Base-by-base conservation (phyloP, 2,797 vertebrate species). In the Acipenser transmontanus region DNA sequence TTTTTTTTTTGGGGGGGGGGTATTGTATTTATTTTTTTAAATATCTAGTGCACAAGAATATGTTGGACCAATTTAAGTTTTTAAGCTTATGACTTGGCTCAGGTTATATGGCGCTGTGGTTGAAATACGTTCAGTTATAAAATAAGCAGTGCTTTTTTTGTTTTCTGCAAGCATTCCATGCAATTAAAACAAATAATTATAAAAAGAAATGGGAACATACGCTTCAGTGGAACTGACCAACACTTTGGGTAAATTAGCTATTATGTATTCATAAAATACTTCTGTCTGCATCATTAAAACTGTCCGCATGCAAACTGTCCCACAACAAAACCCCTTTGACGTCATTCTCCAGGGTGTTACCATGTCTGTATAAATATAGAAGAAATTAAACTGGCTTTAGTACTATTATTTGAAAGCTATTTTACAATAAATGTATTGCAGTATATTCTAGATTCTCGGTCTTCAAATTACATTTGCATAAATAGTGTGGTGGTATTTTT, bases 281-380 rank as follows among this genome's bases (percentile, higher is more conserved):
- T 3, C 47, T 64, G 61, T 65, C 66, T 20, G 61, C 47, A 59
- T 59, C 66, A 70, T 65, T 63, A 68, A 72, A 74, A 49, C 10
- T 68, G 56, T 67, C 64, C 54, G 67, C 71, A 69, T 70, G 71
- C 72, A 72, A 75, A 54, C 17, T 8, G 63, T 72, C 62, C 72
- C 73, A 73, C 75, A 73, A 73, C 75, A 76, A 71, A 71, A 75
- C 72, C n/a, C 5, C 14, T 63, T 63, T 78, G 78, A 76, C 74
- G 74, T 80, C 76, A 76, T 61, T 47, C 65, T 34, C 49, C 20
- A 50, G 61, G 72, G 60, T 52, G 66, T 61, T 54, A 49, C 57
- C 60, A 47, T 47, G 60, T 56, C 66, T 54, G 50, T 34, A 49
- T 56, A 68, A 68, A 62, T 50, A 62, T 62, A 68, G 60, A 62